A percentile compares a stretch with the other conserved stretches of the same genome.
Evolutionary conservation across 2,113 vertebrate genomes (phyloP).

Genomic region (Tor tambroides): DNA sequence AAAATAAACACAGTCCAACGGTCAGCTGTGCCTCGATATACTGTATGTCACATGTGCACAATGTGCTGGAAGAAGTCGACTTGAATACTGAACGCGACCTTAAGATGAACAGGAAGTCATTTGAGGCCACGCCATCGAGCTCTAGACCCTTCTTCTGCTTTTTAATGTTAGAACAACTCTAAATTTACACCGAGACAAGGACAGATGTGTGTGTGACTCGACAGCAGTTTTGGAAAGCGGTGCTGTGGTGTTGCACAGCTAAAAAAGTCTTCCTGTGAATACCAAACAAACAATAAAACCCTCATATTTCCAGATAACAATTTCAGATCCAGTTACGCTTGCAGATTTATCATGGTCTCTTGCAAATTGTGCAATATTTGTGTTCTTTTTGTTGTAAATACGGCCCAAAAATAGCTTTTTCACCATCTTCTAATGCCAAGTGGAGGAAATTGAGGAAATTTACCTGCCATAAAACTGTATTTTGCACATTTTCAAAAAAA

Average conservation of each 20-base stretch:
- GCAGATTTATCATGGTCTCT: background rate
- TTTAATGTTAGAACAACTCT: background rate
- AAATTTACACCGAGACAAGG: background rate
- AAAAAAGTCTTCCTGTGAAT: background rate
- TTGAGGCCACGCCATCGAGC: background rate
- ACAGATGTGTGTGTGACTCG: background rate
- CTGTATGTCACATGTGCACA: constrained; percentile 59
- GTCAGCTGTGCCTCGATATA: constrained; percentile 41
- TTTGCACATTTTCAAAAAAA: background rate
- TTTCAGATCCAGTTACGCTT: constrained; percentile 21
- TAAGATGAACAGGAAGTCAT: background rate
- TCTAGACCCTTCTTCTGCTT: constrained; percentile 5
- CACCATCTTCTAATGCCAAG: background rate
- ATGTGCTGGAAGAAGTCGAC: constrained; percentile 57
- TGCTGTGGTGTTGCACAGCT: background rate
- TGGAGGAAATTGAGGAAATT: background rate
- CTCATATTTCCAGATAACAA: constrained; percentile 17
- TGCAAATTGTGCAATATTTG: background rate
- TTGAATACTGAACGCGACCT: constrained; percentile 33
- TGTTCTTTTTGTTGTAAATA: background rate
- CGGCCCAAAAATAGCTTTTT: background rate
- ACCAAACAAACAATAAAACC: constrained; percentile 25
- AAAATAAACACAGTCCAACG: constrained; percentile 1
- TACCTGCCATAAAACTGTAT: background rate
- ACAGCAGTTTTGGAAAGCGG: background rate